A percentile compares a stretch with the other conserved stretches of the same genome.
Evolutionary conservation across 2,888 invertebrate genomes (phyloP).

Genomic region (Morpho helenor): DNA sequence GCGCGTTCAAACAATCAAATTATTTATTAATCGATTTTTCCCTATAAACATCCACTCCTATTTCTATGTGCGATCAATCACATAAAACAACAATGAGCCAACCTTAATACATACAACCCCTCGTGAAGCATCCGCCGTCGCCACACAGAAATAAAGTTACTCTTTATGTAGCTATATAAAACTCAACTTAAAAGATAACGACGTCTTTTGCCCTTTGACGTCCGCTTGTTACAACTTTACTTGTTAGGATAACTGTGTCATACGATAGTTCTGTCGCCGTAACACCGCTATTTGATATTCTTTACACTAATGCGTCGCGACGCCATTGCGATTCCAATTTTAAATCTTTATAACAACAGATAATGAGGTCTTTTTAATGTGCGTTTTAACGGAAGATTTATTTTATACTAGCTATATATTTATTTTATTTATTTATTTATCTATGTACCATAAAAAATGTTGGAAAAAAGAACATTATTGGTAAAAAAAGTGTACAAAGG

Average conservation of each 20-base stretch:
- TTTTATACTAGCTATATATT: no score
- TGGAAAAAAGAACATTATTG: no score
- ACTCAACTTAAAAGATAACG: conserved; percentile 30
- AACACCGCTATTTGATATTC: conserved; percentile 18
- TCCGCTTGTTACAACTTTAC: conserved; percentile 33
- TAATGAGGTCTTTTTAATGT: neutral
- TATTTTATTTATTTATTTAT: no score
- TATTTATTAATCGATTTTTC: no score
- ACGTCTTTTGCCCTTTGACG: conserved; percentile 28
- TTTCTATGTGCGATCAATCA: neutral
- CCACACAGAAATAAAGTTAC: conserved; percentile 19
- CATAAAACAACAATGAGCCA: conserved; percentile 1
- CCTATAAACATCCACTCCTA: neutral
- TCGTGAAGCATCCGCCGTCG: conserved; percentile 12
- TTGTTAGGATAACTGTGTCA: conserved; percentile 31
- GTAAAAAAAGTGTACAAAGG: no score
- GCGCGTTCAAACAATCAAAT: no score
- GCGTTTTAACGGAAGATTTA: no score
- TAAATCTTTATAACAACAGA: neutral
- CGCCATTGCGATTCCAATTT: neutral
- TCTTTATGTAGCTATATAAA: conserved; percentile 25
- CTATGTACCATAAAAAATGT: no score
- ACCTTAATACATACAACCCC: neutral
- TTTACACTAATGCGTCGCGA: conserved; percentile 1
- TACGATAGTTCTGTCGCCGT: conserved; percentile 25